Conservation (phyloP, 2,888 invertebrate species). For the Eremobia ochroleuca region DNA sequence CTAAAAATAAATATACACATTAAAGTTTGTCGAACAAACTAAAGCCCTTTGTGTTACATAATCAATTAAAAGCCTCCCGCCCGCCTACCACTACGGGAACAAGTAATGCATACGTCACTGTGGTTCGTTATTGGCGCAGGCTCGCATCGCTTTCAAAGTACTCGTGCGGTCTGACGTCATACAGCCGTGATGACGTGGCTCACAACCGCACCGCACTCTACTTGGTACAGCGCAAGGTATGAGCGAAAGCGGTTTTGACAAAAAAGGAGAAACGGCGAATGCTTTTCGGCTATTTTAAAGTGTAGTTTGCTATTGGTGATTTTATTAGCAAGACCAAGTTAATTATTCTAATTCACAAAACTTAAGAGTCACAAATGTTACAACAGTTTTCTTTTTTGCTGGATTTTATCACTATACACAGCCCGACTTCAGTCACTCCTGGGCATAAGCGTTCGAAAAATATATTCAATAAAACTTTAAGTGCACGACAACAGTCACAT, state of each 20-base stretch:
- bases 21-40: background rate
- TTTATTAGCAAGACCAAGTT: background rate
- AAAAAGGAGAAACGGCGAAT: background rate
- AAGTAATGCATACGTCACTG: slow-evolving; percentile 56
- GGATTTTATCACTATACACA: too few species aligned
- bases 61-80: slow-evolving; percentile 14
- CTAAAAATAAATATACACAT: background rate
- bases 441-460: background rate
- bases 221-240: background rate
- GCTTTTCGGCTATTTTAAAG: background rate
- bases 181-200: slow-evolving; percentile 56
- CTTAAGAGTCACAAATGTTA: too few species aligned
- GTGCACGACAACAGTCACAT: background rate
- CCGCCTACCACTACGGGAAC: slow-evolving; percentile 8
- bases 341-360: too few species aligned
- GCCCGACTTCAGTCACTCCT: background rate
- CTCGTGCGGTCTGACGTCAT: slow-evolving; percentile 60
- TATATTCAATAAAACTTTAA: background rate
- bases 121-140: slow-evolving; percentile 58
- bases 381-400: background rate
- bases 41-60: background rate
- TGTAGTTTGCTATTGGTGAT: background rate
- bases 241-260: background rate
- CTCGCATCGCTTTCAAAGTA: slow-evolving; percentile 56
- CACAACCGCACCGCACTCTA: slow-evolving; percentile 48